Evolutionary conservation across 2,113 vertebrate species (phyloP).

Genomic region (Pachyramphus minor): DNA sequence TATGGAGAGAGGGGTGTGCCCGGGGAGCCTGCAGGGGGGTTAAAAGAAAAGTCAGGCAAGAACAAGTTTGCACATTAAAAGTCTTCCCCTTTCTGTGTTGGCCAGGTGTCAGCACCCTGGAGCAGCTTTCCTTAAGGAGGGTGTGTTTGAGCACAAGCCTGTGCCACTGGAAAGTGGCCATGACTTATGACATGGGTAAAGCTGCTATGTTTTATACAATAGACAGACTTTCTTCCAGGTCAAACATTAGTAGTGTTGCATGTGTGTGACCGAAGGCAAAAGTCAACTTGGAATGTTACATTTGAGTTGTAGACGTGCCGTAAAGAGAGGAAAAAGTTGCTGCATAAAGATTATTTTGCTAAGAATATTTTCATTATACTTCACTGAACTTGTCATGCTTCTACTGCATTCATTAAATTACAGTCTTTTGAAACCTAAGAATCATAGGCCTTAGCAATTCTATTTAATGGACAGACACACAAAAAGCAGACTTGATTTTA

Average conservation of each 20-base stretch:
- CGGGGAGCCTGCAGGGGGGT: neutral
- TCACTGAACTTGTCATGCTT: neutral
- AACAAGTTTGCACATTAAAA: neutral
- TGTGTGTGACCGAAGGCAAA: neutral
- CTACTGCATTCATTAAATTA: neutral
- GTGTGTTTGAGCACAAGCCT: neutral
- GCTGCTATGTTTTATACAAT: neutral
- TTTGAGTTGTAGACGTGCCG: neutral
- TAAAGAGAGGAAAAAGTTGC: neutral
- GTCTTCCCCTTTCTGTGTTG: neutral
- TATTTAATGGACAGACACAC: neutral
- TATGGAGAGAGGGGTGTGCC: neutral
- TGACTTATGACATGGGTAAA: neutral
- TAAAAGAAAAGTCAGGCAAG: neutral
- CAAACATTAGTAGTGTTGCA: neutral
- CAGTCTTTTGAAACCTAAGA: neutral
- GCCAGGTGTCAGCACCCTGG: neutral
- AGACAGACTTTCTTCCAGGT: neutral
- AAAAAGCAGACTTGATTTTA: slow-evolving; percentile 34
- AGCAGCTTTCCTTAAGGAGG: neutral
- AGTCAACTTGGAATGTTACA: neutral
- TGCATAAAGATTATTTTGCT: neutral
- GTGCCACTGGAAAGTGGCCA: neutral
- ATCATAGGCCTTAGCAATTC: neutral
- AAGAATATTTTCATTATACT: neutral